Conservation (phyloP, 2,113 vertebrate species). For the Epinephelus cyanopodus region DNA sequence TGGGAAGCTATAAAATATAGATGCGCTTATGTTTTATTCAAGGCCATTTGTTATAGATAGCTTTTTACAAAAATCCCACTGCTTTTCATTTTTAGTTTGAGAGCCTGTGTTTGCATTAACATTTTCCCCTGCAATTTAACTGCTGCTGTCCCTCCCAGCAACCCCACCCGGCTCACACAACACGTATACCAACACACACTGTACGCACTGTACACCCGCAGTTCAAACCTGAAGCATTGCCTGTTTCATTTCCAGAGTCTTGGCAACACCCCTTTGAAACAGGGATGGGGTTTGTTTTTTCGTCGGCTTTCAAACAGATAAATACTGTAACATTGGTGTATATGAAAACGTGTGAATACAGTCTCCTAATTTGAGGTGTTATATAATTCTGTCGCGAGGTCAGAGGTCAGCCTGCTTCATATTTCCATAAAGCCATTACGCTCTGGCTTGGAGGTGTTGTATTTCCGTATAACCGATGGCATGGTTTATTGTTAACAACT, state of each 20-base stretch:
- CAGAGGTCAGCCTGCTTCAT: conserved; percentile 50
- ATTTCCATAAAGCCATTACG: conserved; percentile 62
- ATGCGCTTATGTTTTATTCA: conserved; percentile 81
- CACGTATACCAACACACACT: not conserved
- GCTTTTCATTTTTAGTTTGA: conserved; percentile 54
- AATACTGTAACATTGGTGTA: not conserved
- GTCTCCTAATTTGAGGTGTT: conserved; percentile 32
- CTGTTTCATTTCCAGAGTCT: conserved; percentile 8
- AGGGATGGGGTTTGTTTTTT: not conserved
- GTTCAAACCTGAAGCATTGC: not conserved
- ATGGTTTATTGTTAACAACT: conserved; percentile 72
- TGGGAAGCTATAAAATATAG: conserved; percentile 77
- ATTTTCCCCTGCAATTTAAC: conserved; percentile 38
- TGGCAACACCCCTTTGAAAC: conserved; percentile 21
- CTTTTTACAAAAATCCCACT: conserved; percentile 68
- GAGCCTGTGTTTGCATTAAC: conserved; percentile 38
- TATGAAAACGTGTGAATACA: not conserved
- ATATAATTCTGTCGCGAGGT: conserved; percentile 36
- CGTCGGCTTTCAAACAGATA: not conserved
- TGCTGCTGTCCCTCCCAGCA: not conserved
- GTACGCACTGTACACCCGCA: not conserved
- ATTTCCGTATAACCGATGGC: conserved; percentile 54
- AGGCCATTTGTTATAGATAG: conserved; percentile 79
- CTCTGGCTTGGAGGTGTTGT: conserved; percentile 47
- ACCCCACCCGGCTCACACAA: not conserved